These are phyloP conservation scores for Tenthredo scrophulariae DNA, from an alignment of 2,888 invertebrate species.

Conservation along the genomic window DNA sequence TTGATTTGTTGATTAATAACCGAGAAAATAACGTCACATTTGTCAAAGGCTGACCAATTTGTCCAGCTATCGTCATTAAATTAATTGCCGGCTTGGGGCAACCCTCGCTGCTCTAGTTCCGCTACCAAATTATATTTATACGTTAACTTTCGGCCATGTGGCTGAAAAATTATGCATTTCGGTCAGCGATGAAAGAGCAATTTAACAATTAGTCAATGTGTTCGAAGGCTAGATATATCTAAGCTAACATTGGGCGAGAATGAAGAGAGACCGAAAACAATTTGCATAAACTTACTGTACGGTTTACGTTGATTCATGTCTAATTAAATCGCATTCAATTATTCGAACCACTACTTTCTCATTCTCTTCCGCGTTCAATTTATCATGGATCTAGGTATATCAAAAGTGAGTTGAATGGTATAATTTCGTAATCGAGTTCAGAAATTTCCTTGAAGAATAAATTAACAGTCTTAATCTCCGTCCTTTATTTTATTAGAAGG, in stretches of 20 bases:
- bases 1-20: background rate
- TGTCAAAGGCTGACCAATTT: constrained; percentile 20
- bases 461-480: background rate
- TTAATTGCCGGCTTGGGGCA: constrained; percentile 8
- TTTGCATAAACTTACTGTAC: constrained; percentile 35
- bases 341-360: constrained; percentile 41
- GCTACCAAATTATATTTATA: background rate
- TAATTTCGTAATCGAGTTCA: background rate
- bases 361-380: constrained; percentile 31
- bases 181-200: constrained; percentile 45
- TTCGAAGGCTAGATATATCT: constrained; percentile 30
- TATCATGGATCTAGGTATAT: background rate
- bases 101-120: constrained; percentile 38
- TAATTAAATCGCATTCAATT: constrained; percentile 39
- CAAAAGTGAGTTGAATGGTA: background rate
- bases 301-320: constrained; percentile 31
- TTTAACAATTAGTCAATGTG: constrained; percentile 41
- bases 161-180: constrained; percentile 39
- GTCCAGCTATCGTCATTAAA: background rate
- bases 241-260: background rate
- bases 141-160: constrained; percentile 18
- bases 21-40: background rate
- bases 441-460: background rate
- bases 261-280: constrained; percentile 24
- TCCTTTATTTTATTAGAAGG: background rate